Percentiles rank a stretch among this genome's conserved stretches.
phyloP scores from a whole-genome alignment of 2,113 vertebrate species.

The Lophius piscatorius region DNA sequence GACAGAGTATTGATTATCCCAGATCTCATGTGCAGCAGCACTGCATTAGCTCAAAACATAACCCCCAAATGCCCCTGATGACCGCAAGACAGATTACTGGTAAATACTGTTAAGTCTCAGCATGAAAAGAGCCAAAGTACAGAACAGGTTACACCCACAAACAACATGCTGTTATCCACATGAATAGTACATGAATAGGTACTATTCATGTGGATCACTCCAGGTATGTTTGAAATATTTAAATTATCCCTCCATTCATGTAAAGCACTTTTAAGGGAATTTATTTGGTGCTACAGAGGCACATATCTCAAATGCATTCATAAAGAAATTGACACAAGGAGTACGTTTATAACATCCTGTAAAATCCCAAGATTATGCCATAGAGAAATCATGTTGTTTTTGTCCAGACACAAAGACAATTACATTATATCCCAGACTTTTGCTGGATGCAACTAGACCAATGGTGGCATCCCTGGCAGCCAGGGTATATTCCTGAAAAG shows the following conservation, averaged over 20 bases:
- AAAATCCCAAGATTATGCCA: no score
- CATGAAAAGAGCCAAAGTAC: not conserved
- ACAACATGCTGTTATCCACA: not conserved
- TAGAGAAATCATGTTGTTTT: no score
- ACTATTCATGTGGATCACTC: no score
- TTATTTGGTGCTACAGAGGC: not conserved
- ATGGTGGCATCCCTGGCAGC: no score
- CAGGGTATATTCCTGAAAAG: no score
- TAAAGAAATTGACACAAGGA: no score
- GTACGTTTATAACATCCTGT: no score
- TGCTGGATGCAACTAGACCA: no score
- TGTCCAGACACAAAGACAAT: no score
- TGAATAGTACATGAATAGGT: no score
- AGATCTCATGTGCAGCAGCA: conserved; percentile 54
- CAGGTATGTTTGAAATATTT: not conserved
- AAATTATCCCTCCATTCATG: not conserved
- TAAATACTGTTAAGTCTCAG: conserved; percentile 38
- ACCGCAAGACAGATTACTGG: conserved; percentile 28
- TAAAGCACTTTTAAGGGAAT: not conserved
- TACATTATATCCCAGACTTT: no score
- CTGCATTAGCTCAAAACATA: conserved; percentile 32
- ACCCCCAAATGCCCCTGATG: conserved; percentile 33
- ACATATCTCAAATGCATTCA: no score
- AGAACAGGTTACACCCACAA: not conserved
- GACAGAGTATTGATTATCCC: conserved; percentile 69